Evolutionary conservation across 2,797 vertebrate genomes (phyloP).

Genomic region (Acipenser transmontanus): DNA sequence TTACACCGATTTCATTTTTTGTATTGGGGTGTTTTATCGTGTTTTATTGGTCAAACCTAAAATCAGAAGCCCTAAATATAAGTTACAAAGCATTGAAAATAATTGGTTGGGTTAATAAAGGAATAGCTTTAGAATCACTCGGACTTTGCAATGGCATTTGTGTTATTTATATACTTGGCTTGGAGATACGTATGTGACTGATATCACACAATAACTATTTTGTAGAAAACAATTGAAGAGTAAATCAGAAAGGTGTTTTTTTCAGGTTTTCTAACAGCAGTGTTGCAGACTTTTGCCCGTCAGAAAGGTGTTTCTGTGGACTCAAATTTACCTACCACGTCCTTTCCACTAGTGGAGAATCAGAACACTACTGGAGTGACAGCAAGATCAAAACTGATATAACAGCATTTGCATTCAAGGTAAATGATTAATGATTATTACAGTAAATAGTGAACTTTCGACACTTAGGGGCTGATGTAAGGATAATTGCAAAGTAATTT

Average conservation of each 20-base stretch:
- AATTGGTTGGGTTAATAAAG: no score
- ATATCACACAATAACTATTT: neutral
- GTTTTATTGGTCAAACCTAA: no score
- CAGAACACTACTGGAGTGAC: neutral
- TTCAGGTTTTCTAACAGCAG: slow-evolving; percentile 45
- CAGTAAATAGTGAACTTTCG: neutral
- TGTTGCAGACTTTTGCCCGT: slow-evolving; percentile 44
- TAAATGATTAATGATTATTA: slow-evolving; percentile 15
- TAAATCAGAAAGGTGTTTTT: neutral
- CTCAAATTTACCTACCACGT: slow-evolving; percentile 37
- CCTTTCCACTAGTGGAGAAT: neutral
- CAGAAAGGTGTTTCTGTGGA: slow-evolving; percentile 31
- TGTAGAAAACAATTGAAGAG: neutral
- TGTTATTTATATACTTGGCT: no score
- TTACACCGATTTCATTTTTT: no score
- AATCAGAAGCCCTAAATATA: no score
- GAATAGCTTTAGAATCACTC: no score
- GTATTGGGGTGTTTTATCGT: no score
- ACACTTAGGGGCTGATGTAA: no score
- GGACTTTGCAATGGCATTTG: no score
- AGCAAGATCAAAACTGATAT: slow-evolving; percentile 22
- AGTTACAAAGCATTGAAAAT: no score
- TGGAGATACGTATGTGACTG: no score
- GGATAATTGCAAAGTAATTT: neutral
- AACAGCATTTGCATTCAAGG: slow-evolving; percentile 37